phyloP scores from a whole-genome alignment of 23 tunicate species.

The Oikopleura dioica region DNA sequence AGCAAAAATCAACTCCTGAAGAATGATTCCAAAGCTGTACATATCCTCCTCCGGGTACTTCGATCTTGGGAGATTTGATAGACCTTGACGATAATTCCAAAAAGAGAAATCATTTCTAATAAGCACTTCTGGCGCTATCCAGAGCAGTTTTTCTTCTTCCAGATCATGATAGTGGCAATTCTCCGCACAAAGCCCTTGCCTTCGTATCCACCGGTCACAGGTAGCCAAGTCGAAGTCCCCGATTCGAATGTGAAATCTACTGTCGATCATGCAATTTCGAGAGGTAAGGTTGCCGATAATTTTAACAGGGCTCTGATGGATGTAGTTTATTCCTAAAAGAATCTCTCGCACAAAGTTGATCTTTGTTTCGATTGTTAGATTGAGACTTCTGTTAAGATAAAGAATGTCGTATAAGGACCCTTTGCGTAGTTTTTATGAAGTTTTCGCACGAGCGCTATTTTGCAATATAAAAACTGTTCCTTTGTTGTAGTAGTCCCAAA shows the following conservation, averaged over 20 bases:
- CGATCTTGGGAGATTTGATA: no score
- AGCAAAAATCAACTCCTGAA: background rate
- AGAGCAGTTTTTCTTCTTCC: background rate
- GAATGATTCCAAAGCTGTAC: background rate
- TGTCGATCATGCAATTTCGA: background rate
- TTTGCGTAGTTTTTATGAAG: no score
- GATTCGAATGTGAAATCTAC: background rate
- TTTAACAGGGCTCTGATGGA: background rate
- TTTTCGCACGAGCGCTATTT: no score
- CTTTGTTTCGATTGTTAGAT: background rate
- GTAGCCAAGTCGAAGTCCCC: background rate
- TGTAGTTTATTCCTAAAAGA: background rate
- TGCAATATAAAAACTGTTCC: no score
- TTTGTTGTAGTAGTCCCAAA: background rate
- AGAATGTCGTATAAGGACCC: background rate
- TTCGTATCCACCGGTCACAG: no score
- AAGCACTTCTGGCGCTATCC: background rate
- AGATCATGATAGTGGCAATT: background rate
- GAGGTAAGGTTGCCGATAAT: background rate
- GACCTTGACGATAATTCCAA: background rate
- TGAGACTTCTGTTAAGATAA: background rate
- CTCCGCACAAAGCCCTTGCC: background rate
- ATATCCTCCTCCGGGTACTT: background rate
- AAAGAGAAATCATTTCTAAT: background rate
- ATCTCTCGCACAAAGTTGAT: background rate